Evolutionary conservation across 92 coral and sea anemone genomes (phyloP), one percentile per base, ranked within the genome.

Genomic region (Metridium senile): DNA sequence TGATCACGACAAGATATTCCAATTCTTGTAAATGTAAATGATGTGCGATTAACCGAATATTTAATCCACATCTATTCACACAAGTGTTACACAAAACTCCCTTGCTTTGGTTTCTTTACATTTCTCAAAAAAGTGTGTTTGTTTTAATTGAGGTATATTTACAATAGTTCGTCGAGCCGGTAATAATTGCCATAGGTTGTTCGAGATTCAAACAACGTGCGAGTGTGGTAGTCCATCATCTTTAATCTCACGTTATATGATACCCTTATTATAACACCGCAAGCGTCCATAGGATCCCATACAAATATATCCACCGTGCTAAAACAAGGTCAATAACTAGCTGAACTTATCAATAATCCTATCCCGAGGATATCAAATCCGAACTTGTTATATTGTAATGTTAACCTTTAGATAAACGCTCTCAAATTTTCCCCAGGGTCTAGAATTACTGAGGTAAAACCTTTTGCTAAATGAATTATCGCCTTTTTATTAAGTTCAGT

Each of bases 161-260:
- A 20, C 45, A 63, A 26, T 59, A 8, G 4, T 2, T 7, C 18
- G 66, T 22, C 1, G 32, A 59, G 22, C 66, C 33, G 32, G 29
- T 2, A 3, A 22, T 22, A 59, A 59, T 59, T 59, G n/a, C n/a
- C n/a, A 22, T 10, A 29, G 32, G 23, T 20, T 53, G 68, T 7
- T 52, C 7, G 23, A 51, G 49, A 45, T 1, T 52, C 26, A 16
- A 58, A 35, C 78, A 73, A 57, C 78, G 78, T 58, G 78, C 64
- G 64, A 71, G 54, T 34, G n/a, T 1, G 52, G 43, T 4, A 39
- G 6, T 30, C 47, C 17, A 26, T 31, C 26, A 26, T 22, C 66
- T 21, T 33, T 73, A 73, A 73, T 73, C 78, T 34, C 34, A 17
- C 78, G 78, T 57, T 34, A 73, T 34, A 7, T 33, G 78, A 73